Evolutionary conservation across 1,140 invertebrate genomes (phyloP).

Genomic region (Sesamia nonagrioides): DNA sequence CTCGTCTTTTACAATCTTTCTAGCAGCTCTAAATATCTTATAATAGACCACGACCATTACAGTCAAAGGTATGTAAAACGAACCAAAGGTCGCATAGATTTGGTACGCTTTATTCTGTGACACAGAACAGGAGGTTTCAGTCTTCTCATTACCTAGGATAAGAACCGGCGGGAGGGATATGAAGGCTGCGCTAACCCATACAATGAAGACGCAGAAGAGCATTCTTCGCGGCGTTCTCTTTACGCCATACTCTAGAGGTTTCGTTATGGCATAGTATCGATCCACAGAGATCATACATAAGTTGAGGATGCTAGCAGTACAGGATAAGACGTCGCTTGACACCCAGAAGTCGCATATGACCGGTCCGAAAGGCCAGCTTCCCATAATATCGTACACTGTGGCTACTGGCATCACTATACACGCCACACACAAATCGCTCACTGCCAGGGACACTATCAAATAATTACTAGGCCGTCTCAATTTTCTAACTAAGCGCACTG

Average conservation of each 20-base stretch:
- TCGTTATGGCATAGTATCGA: constrained; percentile 96
- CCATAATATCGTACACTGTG: constrained; percentile 93
- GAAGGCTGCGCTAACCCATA: constrained; percentile 96
- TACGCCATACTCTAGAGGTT: constrained; percentile 96
- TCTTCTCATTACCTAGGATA: constrained; percentile 95
- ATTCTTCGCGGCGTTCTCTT: constrained; percentile 95
- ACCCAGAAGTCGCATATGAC: constrained; percentile 96
- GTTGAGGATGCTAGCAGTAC: constrained; percentile 96
- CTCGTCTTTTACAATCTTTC: constrained; percentile 95
- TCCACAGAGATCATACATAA: constrained; percentile 97
- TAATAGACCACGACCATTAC: constrained; percentile 97
- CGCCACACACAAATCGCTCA: constrained; percentile 95
- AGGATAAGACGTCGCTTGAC: constrained; percentile 94
- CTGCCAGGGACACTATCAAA: constrained; percentile 96
- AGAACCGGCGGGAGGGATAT: constrained; percentile 96
- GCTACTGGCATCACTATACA: constrained; percentile 95
- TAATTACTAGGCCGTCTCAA: constrained; percentile 95
- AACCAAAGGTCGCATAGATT: constrained; percentile 96
- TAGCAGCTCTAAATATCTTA: constrained; percentile 95
- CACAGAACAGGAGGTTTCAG: constrained; percentile 92
- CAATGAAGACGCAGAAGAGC: constrained; percentile 94
- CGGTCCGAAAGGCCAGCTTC: constrained; percentile 94
- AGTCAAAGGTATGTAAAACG: constrained; percentile 95
- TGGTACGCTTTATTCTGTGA: constrained; percentile 96
- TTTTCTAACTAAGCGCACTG: constrained; percentile 95